Percentiles rank a stretch among this genome's conserved stretches.
phyloP scores from a whole-genome alignment of 1,140 invertebrate species.

The Aphelinus atriplicis region DNA sequence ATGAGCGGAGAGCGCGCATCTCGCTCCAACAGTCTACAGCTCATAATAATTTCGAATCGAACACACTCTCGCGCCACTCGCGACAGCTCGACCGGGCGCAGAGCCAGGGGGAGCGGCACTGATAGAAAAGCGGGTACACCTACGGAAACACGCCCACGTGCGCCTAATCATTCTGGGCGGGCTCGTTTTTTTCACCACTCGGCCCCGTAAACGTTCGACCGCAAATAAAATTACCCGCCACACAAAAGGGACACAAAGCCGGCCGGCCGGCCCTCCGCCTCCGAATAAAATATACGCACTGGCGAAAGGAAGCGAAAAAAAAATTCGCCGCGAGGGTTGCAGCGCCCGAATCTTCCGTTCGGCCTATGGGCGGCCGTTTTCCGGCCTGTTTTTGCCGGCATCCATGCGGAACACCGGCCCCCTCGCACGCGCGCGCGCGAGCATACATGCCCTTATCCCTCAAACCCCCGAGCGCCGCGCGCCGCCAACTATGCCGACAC shows the following conservation, averaged over 20 bases:
- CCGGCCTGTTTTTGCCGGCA: neutral
- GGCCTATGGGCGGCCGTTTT: neutral
- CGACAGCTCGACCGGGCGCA: too few relatives aligned
- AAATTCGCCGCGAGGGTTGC: neutral
- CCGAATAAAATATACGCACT: slow-evolving; percentile 51
- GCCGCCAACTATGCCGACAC: slow-evolving; percentile 14
- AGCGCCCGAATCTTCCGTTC: slow-evolving; percentile 6
- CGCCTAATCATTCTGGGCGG: too few relatives aligned
- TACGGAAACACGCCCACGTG: too few relatives aligned
- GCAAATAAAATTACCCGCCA: slow-evolving; percentile 53
- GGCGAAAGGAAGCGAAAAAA: slow-evolving; percentile 41
- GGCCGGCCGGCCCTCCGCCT: slow-evolving; percentile 22
- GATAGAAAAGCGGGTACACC: too few relatives aligned
- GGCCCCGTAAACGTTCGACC: slow-evolving; percentile 49
- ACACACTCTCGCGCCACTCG: too few relatives aligned
- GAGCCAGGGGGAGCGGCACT: too few relatives aligned
- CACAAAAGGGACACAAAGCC: slow-evolving; percentile 47
- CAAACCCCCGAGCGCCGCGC: slow-evolving; percentile 1
- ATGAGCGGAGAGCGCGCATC: too few relatives aligned
- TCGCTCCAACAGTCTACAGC: too few relatives aligned
- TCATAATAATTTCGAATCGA: too few relatives aligned
- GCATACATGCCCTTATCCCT: slow-evolving; percentile 26
- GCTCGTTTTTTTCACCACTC: slow-evolving; percentile 3
- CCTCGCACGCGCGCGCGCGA: neutral
- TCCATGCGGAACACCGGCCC: slow-evolving; percentile 3